Evolutionary conservation across 2,113 vertebrate genomes (phyloP), one percentile per base, ranked within the genome.

Genomic region (Acanthochromis polyacanthus): DNA sequence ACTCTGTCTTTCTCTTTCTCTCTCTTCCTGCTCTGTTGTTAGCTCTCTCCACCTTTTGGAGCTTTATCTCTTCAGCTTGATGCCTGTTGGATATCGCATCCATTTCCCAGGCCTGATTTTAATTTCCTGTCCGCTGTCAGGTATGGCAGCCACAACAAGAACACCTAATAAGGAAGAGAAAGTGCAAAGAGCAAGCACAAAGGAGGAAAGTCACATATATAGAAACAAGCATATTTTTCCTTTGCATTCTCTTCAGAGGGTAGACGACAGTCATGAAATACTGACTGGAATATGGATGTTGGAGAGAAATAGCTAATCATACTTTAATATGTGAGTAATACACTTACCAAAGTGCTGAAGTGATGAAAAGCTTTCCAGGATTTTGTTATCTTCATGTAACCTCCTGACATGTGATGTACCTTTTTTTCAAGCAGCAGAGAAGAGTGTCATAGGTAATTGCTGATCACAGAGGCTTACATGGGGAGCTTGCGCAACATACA

Each of bases 101-200:
- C 55, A 17, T 60, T 61, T 75, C 60, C 17, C 46, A 20, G 80
- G 45, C 22, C 38, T 60, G 30, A 64, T 82, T 82, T 82, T 77
- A 78, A 82, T 82, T 82, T 82, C 80, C 80, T 72, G 62, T 72
- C 56, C 0, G 15, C 23, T 77, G 55, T 77, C 80, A 78, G 73
- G 56, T 60, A 62, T 23, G 43, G 50, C 59, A 70, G 46, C 30
- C 58, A 50, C 30, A 16, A 30, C 17, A 38, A 36, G 4, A 55
- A 38, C 15, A 53, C 19, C 32, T 55, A 62, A 38, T 30, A 10
- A 64, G 51, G 20, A 55, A 56, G 36, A 71, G 32, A 52, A 63
- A 30, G 43, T n/a, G n/a, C 56, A 28, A n/a, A n/a, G n/a, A 62
- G 46, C 36, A 50, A 48, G 16, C 16, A 11, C 4, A 15, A 50